Conservation (phyloP, 35 echinoderm and acorn worm genomes). For the Ptychodera flava region DNA sequence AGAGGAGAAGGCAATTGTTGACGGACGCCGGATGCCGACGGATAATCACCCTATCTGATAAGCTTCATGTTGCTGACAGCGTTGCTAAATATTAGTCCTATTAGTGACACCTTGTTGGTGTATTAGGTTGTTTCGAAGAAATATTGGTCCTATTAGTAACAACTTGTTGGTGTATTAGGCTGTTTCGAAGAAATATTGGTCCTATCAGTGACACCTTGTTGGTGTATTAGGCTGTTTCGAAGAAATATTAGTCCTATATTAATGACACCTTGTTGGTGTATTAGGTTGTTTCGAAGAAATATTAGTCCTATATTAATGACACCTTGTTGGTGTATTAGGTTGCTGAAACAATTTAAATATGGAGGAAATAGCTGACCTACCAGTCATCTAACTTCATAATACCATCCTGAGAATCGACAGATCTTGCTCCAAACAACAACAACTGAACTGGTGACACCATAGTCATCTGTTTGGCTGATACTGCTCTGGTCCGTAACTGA, state of each 20-base stretch:
- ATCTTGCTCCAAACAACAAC: slow-evolving; percentile 69
- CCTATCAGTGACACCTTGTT: neutral
- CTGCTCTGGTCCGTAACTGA: slow-evolving; percentile 91
- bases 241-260: too few relatives aligned
- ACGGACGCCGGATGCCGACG: too few relatives aligned
- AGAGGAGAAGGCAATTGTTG: too few relatives aligned
- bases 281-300: neutral
- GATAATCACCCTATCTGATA: too few relatives aligned
- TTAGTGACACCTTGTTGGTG: neutral
- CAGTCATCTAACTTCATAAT: slow-evolving; percentile 87
- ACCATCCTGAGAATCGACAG: slow-evolving; percentile 44
- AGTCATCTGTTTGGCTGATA: slow-evolving; percentile 96
- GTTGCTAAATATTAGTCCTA: too few relatives aligned
- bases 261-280: neutral
- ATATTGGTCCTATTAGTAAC: neutral
- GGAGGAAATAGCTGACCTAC: slow-evolving; percentile 24
- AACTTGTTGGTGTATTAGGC: neutral
- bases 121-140: neutral
- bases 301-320: neutral
- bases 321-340: neutral
- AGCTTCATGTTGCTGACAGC: too few relatives aligned
- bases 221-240: neutral
- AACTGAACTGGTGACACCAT: slow-evolving; percentile 95
- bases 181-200: neutral
- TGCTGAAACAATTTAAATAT: neutral